These are phyloP conservation scores for Florisuga fusca DNA, from an alignment of 2,797 vertebrate species.

Conservation along the genomic window DNA sequence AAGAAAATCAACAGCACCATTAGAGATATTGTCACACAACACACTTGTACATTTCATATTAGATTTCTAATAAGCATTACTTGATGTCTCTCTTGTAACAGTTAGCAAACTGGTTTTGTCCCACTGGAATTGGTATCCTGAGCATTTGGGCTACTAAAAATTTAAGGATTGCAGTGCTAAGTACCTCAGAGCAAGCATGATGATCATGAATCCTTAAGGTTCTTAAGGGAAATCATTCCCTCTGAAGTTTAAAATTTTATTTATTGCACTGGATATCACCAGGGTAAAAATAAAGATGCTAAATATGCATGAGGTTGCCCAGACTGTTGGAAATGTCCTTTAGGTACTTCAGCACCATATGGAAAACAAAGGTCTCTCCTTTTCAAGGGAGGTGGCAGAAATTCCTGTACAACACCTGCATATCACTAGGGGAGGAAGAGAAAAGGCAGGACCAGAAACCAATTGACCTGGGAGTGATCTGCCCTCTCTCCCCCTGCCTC, in stretches of 20 bases:
- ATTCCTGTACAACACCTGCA: not conserved
- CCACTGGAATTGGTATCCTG: slow-evolving; percentile 19
- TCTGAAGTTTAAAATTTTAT: not conserved
- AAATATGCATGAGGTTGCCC: not conserved
- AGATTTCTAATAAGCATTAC: slow-evolving; percentile 34
- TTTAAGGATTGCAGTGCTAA: slow-evolving; percentile 2
- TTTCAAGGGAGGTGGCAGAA: not conserved
- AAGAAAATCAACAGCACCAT: slow-evolving; percentile 3
- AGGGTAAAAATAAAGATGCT: slow-evolving; percentile 12
- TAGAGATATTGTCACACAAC: not conserved
- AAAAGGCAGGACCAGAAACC: not conserved
- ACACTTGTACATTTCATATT: slow-evolving; percentile 35
- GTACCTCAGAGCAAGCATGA: not conserved
- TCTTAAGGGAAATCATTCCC: slow-evolving; percentile 34
- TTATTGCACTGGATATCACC: slow-evolving; percentile 31
- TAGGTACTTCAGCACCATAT: not conserved
- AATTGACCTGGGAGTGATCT: not conserved
- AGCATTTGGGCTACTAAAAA: not conserved
- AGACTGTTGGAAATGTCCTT: not conserved
- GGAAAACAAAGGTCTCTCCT: not conserved
- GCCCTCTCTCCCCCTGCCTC: not conserved
- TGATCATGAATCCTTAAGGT: not conserved
- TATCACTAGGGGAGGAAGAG: not conserved
- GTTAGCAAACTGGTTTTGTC: not conserved
- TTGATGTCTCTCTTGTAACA: slow-evolving; percentile 11